Evolutionary conservation across 2,797 vertebrate species (phyloP).

Genomic region (Anas capensis): DNA sequence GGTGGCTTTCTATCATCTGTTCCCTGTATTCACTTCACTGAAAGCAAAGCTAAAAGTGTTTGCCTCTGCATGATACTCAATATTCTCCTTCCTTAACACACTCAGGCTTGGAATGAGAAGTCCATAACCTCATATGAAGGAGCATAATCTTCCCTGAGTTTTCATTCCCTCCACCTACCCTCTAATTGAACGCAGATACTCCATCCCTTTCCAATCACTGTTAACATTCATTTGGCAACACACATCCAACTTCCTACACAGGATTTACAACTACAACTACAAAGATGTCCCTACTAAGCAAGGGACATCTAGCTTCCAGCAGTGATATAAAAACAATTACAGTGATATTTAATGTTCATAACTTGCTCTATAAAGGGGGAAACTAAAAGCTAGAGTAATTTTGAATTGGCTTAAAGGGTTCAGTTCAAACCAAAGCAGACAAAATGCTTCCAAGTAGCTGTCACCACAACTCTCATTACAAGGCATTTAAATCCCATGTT

Average conservation of each 20-base stretch:
- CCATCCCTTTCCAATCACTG: not conserved
- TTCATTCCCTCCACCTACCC: not conserved
- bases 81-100: not conserved
- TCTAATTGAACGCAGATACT: not conserved
- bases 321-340: not conserved
- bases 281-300: too few relatives aligned
- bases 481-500: not conserved
- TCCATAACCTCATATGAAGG: not conserved
- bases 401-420: not conserved
- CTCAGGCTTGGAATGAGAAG: not conserved
- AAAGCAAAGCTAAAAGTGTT: not conserved
- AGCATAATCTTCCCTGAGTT: not conserved
- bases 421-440: not conserved
- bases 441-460: accelerated
- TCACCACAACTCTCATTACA: not conserved
- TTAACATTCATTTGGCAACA: not conserved
- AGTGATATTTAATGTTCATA: not conserved
- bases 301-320: not conserved
- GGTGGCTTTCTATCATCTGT: not conserved
- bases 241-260: not conserved
- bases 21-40: not conserved
- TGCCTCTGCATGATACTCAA: too few relatives aligned
- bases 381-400: not conserved
- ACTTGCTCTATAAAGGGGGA: not conserved
- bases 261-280: not conserved